Base-by-base conservation (phyloP, 1,140 invertebrate species). In the Anagrus nilaparvatae region DNA sequence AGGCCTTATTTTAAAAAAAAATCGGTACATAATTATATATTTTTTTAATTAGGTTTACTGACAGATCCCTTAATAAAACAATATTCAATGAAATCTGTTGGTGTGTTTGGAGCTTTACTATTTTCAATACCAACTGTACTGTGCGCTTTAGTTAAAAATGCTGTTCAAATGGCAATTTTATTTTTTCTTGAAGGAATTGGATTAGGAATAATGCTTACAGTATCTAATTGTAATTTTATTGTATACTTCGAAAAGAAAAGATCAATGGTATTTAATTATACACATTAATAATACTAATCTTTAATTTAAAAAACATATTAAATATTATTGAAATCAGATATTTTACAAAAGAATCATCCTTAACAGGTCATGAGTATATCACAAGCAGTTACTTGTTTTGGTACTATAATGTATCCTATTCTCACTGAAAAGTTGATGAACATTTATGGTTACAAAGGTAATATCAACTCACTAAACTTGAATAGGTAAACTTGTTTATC, bases 221-320 rank as follows among this genome's bases (percentile, higher is more conserved):
- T 66, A 35, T 61, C 56, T 38, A 67, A 65, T 28, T 65, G 62
- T 2, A 65, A 63, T 43, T 67, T 69, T 33, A 67, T 67, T 46
- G 58, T 64, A 18, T 69, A 60, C 32, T 69, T 67, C 35, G 63
- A 66, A 4, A 64, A 64, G 31, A 66, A 54, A 43, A 49, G 65
- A 21, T 49, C 64, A 0, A 59, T 54, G 49, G 65, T 68, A 54
- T 42, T 48, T n/a, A n/a, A n/a, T n/a, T n/a, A n/a, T n/a, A n/a
- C n/a, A n/a, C n/a, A n/a, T n/a, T n/a, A n/a, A n/a, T n/a, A n/a
- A n/a, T n/a, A n/a, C n/a, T n/a, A n/a, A n/a, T n/a, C n/a, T n/a
- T n/a, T n/a, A n/a, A n/a, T n/a, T n/a, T n/a, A n/a, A n/a, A n/a
- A n/a, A n/a, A n/a, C n/a, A n/a, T n/a, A n/a, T n/a, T n/a, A n/a